phyloP scores from a whole-genome alignment of 2,888 invertebrate genomes.

The Ichneumon xanthorius region DNA sequence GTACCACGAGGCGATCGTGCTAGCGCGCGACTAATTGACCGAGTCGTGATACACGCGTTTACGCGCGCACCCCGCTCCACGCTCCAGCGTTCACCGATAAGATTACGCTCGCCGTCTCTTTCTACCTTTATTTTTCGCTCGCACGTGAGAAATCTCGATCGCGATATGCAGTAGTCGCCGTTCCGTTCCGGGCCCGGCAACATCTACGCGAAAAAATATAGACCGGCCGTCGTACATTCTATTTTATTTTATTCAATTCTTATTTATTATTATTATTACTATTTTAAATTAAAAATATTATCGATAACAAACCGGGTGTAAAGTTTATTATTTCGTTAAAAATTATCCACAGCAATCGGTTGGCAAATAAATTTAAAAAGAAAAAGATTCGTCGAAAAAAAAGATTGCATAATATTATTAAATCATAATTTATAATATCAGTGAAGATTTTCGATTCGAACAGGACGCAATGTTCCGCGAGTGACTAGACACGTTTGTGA shows the following conservation, averaged over 20 bases:
- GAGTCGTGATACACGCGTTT: slow-evolving; percentile 44
- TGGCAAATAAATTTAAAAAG: background rate
- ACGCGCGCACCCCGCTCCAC: background rate
- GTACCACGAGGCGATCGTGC: slow-evolving; percentile 14
- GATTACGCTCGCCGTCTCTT: slow-evolving; percentile 59
- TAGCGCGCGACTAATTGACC: slow-evolving; percentile 54
- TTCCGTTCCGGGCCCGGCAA: slow-evolving; percentile 36
- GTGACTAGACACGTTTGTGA: slow-evolving; percentile 5
- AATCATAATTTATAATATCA: background rate
- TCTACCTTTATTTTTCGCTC: slow-evolving; percentile 43
- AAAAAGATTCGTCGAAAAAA: background rate
- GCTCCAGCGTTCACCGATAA: slow-evolving; percentile 50
- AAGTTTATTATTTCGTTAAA: background rate
- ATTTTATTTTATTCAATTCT: background rate
- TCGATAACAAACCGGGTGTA: background rate
- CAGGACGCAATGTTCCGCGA: slow-evolving; percentile 8
- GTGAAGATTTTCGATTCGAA: background rate
- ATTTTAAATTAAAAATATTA: background rate
- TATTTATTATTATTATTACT: background rate
- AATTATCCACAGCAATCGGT: background rate
- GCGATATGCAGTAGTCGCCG: slow-evolving; percentile 54
- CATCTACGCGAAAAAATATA: slow-evolving; percentile 26
- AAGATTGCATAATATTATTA: background rate
- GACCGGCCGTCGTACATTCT: background rate
- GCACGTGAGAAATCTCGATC: slow-evolving; percentile 55